Percentiles rank a stretch among this genome's conserved stretches.
These are phyloP conservation scores for Leptinotarsa tumamoca DNA, from an alignment of 2,888 invertebrate genomes.

Conservation along the genomic window DNA sequence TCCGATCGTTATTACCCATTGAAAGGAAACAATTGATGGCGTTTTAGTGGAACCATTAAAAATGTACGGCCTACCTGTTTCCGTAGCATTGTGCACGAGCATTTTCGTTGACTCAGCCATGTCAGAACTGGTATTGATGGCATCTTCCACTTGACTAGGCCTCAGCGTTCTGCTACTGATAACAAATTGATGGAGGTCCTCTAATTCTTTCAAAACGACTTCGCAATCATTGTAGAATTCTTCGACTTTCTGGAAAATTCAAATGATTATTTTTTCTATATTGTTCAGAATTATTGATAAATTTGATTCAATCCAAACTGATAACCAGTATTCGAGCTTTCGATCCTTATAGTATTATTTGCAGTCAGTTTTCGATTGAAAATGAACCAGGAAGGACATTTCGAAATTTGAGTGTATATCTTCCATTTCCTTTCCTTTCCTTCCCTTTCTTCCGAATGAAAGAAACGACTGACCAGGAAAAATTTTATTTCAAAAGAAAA, in stretches of 20 bases:
- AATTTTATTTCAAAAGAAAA: no score
- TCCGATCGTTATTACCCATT: conserved; percentile 15
- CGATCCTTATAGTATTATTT: no score
- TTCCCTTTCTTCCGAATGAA: no score
- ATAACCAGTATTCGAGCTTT: no score
- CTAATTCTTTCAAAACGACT: conserved; percentile 72
- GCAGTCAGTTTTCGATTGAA: no score
- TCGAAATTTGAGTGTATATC: no score
- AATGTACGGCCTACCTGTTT: conserved; percentile 65
- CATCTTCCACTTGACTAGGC: conserved; percentile 71
- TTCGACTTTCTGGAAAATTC: conserved; percentile 73
- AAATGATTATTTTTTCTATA: not conserved
- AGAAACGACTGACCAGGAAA: no score
- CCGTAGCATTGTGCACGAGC: conserved; percentile 66
- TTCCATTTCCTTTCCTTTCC: no score
- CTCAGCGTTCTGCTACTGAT: conserved; percentile 69
- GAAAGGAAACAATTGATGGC: conserved; percentile 11
- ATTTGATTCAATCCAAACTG: no score
- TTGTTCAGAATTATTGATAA: no score
- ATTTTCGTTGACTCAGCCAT: conserved; percentile 69
- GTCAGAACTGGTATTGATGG: conserved; percentile 70
- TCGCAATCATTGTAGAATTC: conserved; percentile 75
- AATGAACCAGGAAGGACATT: no score
- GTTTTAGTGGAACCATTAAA: conserved; percentile 12
- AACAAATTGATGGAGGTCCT: conserved; percentile 72